These are phyloP conservation scores for Phasianus colchicus DNA, from an alignment of 2,113 vertebrate genomes.

Conservation along the genomic window DNA sequence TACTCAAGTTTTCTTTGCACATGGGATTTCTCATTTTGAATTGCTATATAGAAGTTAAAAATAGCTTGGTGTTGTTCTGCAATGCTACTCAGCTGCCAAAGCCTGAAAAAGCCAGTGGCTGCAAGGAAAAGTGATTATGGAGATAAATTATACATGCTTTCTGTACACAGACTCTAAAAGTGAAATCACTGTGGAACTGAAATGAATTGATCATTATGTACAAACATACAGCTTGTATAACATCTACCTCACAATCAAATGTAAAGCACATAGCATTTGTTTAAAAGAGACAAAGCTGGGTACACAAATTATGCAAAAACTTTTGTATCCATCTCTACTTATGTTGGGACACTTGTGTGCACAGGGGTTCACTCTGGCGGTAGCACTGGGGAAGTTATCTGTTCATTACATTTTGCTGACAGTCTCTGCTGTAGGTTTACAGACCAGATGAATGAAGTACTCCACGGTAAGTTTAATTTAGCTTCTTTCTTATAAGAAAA, in stretches of 20 bases:
- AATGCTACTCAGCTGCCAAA: background rate
- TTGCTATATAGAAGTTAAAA: background rate
- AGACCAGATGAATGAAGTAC: background rate
- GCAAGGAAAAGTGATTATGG: background rate
- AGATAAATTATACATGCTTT: background rate
- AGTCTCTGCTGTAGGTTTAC: background rate
- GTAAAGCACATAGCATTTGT: background rate
- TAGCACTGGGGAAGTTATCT: background rate
- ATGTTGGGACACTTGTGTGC: fast-evolving
- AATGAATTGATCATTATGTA: background rate
- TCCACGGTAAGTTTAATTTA: background rate
- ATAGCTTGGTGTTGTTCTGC: background rate
- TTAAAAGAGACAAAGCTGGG: background rate
- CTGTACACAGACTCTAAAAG: background rate
- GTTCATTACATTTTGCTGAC: background rate
- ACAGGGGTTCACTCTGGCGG: background rate
- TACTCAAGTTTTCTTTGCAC: background rate
- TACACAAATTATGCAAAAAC: background rate
- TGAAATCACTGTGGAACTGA: background rate
- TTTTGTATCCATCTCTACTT: background rate
- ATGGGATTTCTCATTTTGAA: background rate
- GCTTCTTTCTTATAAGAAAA: background rate
- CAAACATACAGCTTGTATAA: background rate
- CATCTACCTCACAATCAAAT: background rate
- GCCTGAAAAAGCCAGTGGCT: background rate